These are phyloP conservation scores for Stenchaetothrips biformis DNA, from an alignment of 2,888 invertebrate species.

Conservation along the genomic window DNA sequence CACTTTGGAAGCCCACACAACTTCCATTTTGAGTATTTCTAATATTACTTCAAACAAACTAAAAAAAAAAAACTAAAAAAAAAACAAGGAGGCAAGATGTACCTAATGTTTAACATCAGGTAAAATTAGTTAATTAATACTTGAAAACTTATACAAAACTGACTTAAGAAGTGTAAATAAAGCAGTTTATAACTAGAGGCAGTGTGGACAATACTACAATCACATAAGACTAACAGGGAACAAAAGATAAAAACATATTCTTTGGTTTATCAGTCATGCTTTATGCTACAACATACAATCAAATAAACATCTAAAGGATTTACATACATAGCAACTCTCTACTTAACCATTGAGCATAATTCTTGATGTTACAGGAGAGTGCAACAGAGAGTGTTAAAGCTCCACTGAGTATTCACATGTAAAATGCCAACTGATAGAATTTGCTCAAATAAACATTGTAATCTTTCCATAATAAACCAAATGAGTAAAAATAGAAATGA, in stretches of 20 bases:
- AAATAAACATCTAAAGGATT: neutral
- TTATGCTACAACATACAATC: slow-evolving; percentile 9
- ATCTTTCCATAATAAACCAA: neutral
- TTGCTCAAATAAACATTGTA: neutral
- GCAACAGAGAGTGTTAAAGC: neutral
- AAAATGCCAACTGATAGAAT: neutral
- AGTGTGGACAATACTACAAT: slow-evolving; percentile 11
- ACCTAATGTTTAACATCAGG: neutral
- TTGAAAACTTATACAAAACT: neutral
- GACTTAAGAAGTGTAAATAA: neutral
- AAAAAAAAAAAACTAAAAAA: neutral
- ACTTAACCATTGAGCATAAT: neutral
- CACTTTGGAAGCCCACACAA: no score
- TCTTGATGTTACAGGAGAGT: neutral
- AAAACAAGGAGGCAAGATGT: neutral
- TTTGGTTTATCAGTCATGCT: slow-evolving; percentile 21
- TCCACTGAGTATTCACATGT: neutral
- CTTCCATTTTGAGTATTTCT: no score
- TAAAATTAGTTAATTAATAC: neutral
- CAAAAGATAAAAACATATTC: slow-evolving; percentile 14
- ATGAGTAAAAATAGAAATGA: neutral
- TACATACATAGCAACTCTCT: slow-evolving; percentile 2
- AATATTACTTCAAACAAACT: neutral
- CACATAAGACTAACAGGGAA: slow-evolving; percentile 11
- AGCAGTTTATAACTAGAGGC: neutral